Evolutionary conservation across 2,888 invertebrate genomes (phyloP).

Genomic region (Drosophila paracracens): DNA sequence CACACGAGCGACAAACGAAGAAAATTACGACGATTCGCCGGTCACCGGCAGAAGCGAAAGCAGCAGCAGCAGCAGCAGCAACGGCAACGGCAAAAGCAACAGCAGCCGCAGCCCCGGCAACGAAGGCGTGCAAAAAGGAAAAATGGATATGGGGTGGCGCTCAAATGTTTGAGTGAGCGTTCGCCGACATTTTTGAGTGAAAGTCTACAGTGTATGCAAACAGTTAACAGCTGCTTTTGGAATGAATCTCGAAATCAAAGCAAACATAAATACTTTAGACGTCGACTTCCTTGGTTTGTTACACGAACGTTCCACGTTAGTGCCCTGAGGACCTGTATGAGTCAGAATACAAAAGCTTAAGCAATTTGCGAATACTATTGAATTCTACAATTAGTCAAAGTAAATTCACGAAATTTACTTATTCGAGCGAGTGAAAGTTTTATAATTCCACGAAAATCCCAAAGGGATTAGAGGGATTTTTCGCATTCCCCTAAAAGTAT

Average conservation of each 20-base stretch:
- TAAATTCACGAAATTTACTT: background rate
- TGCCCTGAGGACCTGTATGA: background rate
- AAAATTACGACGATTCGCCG: conserved; percentile 40
- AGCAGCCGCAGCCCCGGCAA: conserved; percentile 6
- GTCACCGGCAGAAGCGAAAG: conserved; percentile 55
- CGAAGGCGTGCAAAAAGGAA: conserved; percentile 24
- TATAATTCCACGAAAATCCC: background rate
- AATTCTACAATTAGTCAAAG: background rate
- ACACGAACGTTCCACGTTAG: background rate
- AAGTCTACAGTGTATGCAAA: background rate
- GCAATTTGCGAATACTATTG: background rate
- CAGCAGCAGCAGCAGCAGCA: conserved; percentile 19
- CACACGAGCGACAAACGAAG: conserved; percentile 41
- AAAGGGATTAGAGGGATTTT: background rate
- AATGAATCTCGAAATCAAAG: background rate
- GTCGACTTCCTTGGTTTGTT: background rate
- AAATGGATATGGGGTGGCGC: conserved; percentile 27
- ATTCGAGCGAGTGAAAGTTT: background rate
- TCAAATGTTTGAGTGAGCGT: conserved; percentile 35
- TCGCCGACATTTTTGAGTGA: conserved; percentile 17
- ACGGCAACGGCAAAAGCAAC: conserved; percentile 6
- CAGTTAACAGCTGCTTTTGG: background rate
- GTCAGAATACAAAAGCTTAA: background rate
- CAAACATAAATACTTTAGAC: background rate
- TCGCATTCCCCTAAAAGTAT: background rate